Base-by-base conservation (phyloP, 2,888 invertebrate species). In the Pilophorus perplexus region DNA sequence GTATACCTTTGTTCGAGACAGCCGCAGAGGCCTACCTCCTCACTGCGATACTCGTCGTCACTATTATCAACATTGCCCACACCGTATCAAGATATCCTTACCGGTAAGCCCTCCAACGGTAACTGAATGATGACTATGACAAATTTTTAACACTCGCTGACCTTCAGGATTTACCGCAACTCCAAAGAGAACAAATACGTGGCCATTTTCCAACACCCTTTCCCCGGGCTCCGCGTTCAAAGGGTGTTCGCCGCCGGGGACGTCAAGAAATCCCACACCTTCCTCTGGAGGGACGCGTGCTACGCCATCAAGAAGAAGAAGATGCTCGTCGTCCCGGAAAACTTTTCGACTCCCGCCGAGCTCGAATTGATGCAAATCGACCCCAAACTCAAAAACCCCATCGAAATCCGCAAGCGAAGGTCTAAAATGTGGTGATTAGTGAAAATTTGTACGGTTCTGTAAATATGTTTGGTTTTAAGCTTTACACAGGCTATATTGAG, bases 101-200 rank as follows among this genome's bases (percentile, higher is more conserved):
- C 22, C 59, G 59, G n/a, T n/a, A n/a, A n/a, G n/a, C n/a, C n/a
- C n/a, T n/a, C n/a, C n/a, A n/a, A n/a, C n/a, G n/a, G n/a, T n/a
- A n/a, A n/a, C n/a, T n/a, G n/a, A n/a, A n/a, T n/a, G n/a, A n/a
- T n/a, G n/a, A n/a, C n/a, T n/a, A n/a, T n/a, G n/a, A n/a, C n/a
- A n/a, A n/a, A n/a, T n/a, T n/a, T n/a, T n/a, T n/a, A n/a, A n/a
- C n/a, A n/a, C n/a, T n/a, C n/a, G n/a, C n/a, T n/a, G n/a, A n/a
- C n/a, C n/a, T n/a, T n/a, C n/a, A n/a, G n/a, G 1, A 59, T 59
- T 6, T 59, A 59, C 42, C 42, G 42, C 3, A 38, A 59, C 25
- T 42, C 59, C 3, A 1, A n/a, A 20, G 59, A 59, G 33, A 23
- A 59, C 59, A 59, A 22, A n/a, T 59, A 59, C 42, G 42, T 59